Conservation (phyloP, 2,888 invertebrate species). For the Mamestra brassicae region DNA sequence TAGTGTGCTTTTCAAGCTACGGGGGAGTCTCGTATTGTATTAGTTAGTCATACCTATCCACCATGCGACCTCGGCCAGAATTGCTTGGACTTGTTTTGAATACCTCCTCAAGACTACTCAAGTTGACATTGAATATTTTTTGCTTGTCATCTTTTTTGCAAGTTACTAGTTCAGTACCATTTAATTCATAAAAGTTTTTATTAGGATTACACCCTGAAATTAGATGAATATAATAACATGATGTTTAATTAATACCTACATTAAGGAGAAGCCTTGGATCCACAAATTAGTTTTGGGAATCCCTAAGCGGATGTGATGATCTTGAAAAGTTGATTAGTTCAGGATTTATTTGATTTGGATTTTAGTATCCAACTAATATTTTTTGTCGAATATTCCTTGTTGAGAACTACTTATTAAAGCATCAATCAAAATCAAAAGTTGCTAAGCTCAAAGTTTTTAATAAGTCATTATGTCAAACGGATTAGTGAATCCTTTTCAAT, state of each 20-base stretch:
- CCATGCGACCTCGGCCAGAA: too few relatives aligned
- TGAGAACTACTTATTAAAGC: conserved; percentile 30
- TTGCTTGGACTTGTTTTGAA: not conserved
- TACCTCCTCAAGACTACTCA: not conserved
- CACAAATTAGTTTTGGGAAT: conserved; percentile 30
- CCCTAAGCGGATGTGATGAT: conserved; percentile 25
- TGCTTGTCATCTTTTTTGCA: conserved; percentile 16
- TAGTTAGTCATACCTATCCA: too few relatives aligned
- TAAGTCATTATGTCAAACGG: conserved; percentile 1
- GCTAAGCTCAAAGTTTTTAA: conserved; percentile 16
- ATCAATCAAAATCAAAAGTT: conserved; percentile 48
- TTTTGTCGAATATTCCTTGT: conserved; percentile 26
- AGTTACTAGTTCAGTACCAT: not conserved
- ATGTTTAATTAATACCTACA: conserved; percentile 20
- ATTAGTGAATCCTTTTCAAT: conserved; percentile 1
- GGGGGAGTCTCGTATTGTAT: too few relatives aligned
- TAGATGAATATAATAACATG: conserved; percentile 14
- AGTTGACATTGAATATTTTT: conserved; percentile 43
- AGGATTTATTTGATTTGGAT: not conserved
- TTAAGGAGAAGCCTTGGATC: conserved; percentile 8
- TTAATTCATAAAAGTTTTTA: conserved; percentile 49
- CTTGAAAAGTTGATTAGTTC: conserved; percentile 31
- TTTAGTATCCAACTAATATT: not conserved
- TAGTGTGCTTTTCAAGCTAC: too few relatives aligned
- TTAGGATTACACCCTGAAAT: conserved; percentile 38